Evolutionary conservation across 2,888 invertebrate species (phyloP).

Genomic region (Polia nebulosa): DNA sequence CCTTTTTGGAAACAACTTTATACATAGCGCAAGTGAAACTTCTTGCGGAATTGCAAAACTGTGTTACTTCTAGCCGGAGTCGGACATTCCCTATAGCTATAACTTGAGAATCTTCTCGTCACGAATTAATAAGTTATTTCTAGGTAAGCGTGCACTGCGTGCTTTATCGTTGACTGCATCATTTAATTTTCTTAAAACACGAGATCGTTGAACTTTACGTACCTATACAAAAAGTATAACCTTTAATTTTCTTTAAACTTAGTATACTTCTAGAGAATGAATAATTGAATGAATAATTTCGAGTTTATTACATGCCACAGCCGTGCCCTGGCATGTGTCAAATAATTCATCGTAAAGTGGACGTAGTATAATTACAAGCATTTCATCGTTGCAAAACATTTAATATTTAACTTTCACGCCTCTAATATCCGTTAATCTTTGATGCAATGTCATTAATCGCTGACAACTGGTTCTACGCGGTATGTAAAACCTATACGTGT

Average conservation of each 20-base stretch:
- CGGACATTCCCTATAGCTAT: background rate
- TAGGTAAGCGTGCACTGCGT: background rate
- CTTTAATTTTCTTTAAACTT: background rate
- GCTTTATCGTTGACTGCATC: background rate
- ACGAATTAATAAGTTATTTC: background rate
- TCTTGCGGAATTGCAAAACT: background rate
- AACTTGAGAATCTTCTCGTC: background rate
- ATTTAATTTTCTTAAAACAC: background rate
- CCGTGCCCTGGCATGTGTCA: conserved; percentile 8
- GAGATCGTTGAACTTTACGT: too few relatives aligned
- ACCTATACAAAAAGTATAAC: background rate
- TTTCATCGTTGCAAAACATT: conserved; percentile 69
- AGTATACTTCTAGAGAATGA: background rate
- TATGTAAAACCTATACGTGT: too few relatives aligned
- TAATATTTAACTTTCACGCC: conserved; percentile 71
- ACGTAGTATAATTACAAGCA: conserved; percentile 58
- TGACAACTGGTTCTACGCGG: conserved; percentile 44
- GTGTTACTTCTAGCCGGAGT: background rate
- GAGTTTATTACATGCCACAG: background rate
- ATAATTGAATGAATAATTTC: background rate
- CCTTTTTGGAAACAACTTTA: background rate
- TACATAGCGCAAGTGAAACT: background rate
- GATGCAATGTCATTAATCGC: conserved; percentile 67
- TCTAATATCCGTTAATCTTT: conserved; percentile 69
- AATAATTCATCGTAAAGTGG: background rate